phyloP scores from a whole-genome alignment of 2,113 vertebrate species.

The Calyptommatus sinebrachiatus region DNA sequence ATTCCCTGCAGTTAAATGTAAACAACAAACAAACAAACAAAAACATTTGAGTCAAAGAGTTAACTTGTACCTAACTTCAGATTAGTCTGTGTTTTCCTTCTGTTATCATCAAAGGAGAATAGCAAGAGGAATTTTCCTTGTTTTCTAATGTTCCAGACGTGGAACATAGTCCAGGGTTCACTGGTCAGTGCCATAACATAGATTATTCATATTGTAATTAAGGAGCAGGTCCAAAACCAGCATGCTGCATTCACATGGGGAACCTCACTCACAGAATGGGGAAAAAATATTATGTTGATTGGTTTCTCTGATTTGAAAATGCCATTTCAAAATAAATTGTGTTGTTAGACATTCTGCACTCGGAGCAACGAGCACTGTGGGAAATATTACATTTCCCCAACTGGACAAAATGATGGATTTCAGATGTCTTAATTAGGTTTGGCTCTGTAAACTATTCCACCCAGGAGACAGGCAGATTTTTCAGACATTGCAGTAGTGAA shows the following conservation, averaged over 20 bases:
- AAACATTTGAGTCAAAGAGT: too few species aligned
- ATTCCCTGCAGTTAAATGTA: too few species aligned
- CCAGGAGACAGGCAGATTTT: slow-evolving; percentile 23
- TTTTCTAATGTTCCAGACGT: not conserved
- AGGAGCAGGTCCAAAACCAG: slow-evolving; percentile 1
- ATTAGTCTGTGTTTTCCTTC: not conserved
- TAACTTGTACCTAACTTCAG: not conserved
- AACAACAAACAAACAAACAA: too few species aligned
- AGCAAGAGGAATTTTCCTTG: slow-evolving; percentile 1
- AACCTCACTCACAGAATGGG: not conserved
- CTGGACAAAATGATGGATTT: slow-evolving; percentile 29
- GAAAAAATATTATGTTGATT: slow-evolving; percentile 35
- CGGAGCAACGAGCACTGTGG: slow-evolving; percentile 3
- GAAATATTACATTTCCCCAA: not conserved
- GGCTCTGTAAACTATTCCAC: slow-evolving; percentile 29
- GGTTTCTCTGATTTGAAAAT: slow-evolving; percentile 37
- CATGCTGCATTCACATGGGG: slow-evolving; percentile 5
- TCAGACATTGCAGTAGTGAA: slow-evolving; percentile 23
- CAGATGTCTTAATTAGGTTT: slow-evolving; percentile 44
- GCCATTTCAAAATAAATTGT: slow-evolving; percentile 26
- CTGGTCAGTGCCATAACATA: not conserved
- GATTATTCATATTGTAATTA: slow-evolving; percentile 27
- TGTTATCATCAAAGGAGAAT: not conserved
- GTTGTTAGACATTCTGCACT: slow-evolving; percentile 33
- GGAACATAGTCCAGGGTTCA: not conserved